Base-by-base conservation (phyloP, 2,113 vertebrate genomes). In the Sigmodon hispidus region DNA sequence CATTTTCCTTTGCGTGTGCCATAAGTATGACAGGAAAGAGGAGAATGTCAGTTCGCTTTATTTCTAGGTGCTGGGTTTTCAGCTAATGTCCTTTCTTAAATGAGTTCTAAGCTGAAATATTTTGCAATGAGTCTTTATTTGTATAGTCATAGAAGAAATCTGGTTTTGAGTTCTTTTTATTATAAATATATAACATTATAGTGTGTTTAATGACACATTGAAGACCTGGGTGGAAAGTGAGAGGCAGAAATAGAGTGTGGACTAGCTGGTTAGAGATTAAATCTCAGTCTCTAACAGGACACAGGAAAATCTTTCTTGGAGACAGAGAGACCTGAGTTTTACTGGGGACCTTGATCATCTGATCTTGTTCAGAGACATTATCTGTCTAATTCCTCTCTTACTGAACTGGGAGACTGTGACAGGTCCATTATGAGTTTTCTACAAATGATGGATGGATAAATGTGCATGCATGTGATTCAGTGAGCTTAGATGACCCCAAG, bases 41-140 rank as follows among this genome's bases (percentile, higher is more conserved):
- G 31, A 86, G 85, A 92, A 45, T 11, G 24, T 70, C 29, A 63
- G 55, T 93, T 26, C 73, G 11, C 2, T 88, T 81, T 75, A 72
- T 86, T 86, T 81, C 72, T 83, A 16, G 24, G 48, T 61, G 34
- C 40, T 95, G 45, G 48, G 7, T 48, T 96, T 69, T 89, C 40
- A 70, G 45, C 40, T 59, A n/a, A 67, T 52, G 86, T 88, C n/a
- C 17, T 19, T 75, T 83, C 40, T 73, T 59, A 92, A 94, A 61
- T 89, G 52, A 87, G 15, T 86, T 93, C 45, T 85, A 52, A 92
- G 61, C 61, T 92, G 67, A 17, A 52, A 5, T 89, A 72, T 93
- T 96, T 92, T 92, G 59, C 0, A 87, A 0, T 67, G 69, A 94
- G 17, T 7, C 8, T 87, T 89, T 19, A 72, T 88, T 93, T 95